Percentiles rank a stretch among this genome's conserved stretches.
phyloP scores from a whole-genome alignment of 2,888 invertebrate species.

The Phalera bucephala region DNA sequence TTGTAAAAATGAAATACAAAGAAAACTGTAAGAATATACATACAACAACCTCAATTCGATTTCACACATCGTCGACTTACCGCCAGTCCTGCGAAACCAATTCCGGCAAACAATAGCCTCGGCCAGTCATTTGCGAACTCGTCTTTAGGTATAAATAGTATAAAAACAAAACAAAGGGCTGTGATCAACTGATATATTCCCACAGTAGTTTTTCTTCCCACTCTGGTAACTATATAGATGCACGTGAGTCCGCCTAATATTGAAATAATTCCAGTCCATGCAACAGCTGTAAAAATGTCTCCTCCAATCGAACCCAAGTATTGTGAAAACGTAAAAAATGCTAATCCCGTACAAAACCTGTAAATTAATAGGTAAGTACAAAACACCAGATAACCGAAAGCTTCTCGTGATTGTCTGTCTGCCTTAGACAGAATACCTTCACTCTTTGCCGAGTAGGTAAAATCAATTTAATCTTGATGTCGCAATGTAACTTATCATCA shows the following conservation, averaged over 20 bases:
- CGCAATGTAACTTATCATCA: no score
- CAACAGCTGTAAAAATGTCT: slow-evolving; percentile 80
- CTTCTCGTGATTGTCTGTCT: no score
- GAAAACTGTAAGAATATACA: no score
- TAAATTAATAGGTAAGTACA: slow-evolving; percentile 16
- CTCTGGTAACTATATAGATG: slow-evolving; percentile 68
- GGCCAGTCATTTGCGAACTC: slow-evolving; percentile 76
- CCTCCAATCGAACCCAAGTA: slow-evolving; percentile 80
- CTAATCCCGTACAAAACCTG: slow-evolving; percentile 83
- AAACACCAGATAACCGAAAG: no score
- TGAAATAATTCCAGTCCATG: slow-evolving; percentile 78
- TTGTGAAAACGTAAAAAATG: slow-evolving; percentile 84
- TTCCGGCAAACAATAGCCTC: slow-evolving; percentile 81
- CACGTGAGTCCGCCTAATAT: slow-evolving; percentile 80
- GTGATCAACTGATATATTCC: slow-evolving; percentile 72
- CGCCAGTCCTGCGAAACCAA: slow-evolving; percentile 86
- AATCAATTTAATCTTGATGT: no score
- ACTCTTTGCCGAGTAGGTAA: no score
- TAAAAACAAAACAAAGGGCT: slow-evolving; percentile 72
- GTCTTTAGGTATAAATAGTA: slow-evolving; percentile 74
- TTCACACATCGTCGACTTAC: slow-evolving; percentile 61
- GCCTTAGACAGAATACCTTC: no score
- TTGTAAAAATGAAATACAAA: no score
- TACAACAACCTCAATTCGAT: slow-evolving; percentile 19
- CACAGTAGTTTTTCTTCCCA: slow-evolving; percentile 78